phyloP scores from a whole-genome alignment of 2,113 vertebrate species.

The Leucopsar rothschildi region DNA sequence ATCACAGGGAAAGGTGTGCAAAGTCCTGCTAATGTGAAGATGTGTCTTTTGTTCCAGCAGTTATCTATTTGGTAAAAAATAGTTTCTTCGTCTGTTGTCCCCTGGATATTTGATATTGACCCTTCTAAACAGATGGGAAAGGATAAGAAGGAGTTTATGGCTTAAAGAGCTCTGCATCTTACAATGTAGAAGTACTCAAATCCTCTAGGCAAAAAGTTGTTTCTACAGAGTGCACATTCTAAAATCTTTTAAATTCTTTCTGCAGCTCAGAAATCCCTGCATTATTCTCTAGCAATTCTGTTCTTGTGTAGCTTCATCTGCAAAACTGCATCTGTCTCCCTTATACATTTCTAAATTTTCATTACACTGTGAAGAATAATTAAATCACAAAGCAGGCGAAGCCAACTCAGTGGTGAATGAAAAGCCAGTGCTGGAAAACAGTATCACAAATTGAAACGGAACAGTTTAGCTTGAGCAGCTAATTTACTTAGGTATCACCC shows the following conservation, averaged over 20 bases:
- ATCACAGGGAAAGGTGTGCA: neutral
- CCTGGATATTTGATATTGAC: neutral
- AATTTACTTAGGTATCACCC: conserved; percentile 58
- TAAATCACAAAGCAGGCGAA: conserved; percentile 55
- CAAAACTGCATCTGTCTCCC: conserved; percentile 26
- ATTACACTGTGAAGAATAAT: conserved; percentile 50
- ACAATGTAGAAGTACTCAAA: neutral
- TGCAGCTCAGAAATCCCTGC: neutral
- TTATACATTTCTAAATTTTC: conserved; percentile 20
- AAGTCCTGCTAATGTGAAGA: neutral
- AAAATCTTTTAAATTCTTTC: neutral
- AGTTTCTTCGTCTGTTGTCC: neutral
- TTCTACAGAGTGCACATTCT: neutral
- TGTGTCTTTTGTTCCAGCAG: neutral
- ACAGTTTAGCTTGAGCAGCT: conserved; percentile 35
- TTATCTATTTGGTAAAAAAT: neutral
- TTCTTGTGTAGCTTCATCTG: neutral
- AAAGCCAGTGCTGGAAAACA: neutral
- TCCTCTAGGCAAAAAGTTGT: neutral
- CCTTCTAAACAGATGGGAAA: neutral
- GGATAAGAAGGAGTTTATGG: neutral
- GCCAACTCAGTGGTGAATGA: conserved; percentile 23
- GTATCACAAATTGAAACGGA: conserved; percentile 55
- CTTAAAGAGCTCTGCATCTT: neutral
- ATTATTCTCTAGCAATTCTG: neutral